Evolutionary conservation across 2,113 vertebrate species (phyloP), one percentile per base, ranked within the genome.

Genomic region (Phaetusa simplex): DNA sequence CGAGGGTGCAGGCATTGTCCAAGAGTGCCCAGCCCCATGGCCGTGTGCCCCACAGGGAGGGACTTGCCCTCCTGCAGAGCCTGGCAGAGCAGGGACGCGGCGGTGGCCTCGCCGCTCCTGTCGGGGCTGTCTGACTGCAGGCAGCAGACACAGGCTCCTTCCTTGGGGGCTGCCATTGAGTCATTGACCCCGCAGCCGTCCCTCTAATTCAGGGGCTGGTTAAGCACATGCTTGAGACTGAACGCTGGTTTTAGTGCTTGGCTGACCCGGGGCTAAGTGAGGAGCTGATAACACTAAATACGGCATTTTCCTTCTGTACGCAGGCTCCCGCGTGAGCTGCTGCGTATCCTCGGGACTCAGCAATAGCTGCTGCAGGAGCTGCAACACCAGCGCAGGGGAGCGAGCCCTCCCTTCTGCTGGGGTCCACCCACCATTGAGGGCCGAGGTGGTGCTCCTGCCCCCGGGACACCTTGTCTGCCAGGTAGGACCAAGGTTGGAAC

Each of bases 21-120:
- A 2, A 6, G 49, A 0, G 8, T 5, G 5, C 30, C 14, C 43
- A 6, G 40, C 40, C 45, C 87, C 8, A 6, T 1, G 9, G 59
- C 82, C 5, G 8, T 4, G 64, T n/a, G 81, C 36, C 67, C 58
- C 27, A 12, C 22, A 1, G 7, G 22, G 14, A 43, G 49, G 40
- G 17, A 45, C 34, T 7, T 30, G 52, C 15, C 27, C 34, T 62
- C 38, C 9, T 14, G 52, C 19, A 14, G 36, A 43, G 50, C 34
- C 17, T 29, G 45, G 21, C 24, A 16, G 27, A 14, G 42, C 70
- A 20, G 27, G 32, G 55, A 45, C 1, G 1, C 1, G 6, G 8
- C 2, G 2, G 6, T 32, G 80, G 8, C 11, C 43, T 27, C 8
- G 0, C 15, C 1, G 9, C n/a, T 62, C 11, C 32, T 15, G 49